phyloP scores from a whole-genome alignment of 2,797 vertebrate species.

The Halcyon smyrnensis region DNA sequence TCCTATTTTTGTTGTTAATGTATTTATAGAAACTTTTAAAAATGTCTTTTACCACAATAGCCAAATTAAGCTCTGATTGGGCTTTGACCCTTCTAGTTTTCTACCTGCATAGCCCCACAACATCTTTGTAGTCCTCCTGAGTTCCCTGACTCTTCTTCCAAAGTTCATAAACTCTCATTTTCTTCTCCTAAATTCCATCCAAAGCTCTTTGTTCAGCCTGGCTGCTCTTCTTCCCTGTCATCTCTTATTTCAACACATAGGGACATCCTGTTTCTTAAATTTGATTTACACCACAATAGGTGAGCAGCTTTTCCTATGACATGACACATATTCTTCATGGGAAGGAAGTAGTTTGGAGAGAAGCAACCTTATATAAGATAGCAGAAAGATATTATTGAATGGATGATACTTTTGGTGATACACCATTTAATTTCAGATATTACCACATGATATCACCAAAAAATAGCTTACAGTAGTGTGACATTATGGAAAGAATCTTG shows the following conservation, averaged over 20 bases:
- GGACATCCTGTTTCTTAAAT: background rate
- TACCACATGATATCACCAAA: background rate
- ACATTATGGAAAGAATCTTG: background rate
- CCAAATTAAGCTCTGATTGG: background rate
- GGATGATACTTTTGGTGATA: background rate
- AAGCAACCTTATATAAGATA: background rate
- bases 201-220: background rate
- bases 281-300: background rate
- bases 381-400: background rate
- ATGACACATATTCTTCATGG: background rate
- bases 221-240: fast-evolving
- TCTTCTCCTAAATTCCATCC: background rate
- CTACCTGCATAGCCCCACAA: background rate
- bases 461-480: background rate
- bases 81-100: background rate
- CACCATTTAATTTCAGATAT: background rate
- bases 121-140: background rate
- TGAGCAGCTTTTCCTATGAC: background rate
- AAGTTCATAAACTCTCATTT: background rate
- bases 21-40: background rate
- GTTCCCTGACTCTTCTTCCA: background rate
- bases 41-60: background rate
- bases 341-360: background rate
- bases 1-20: background rate
- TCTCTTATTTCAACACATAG: fast-evolving